Evolutionary conservation across 2,113 vertebrate species (phyloP), one percentile per base, ranked within the genome.

Genomic region (human (Homo sapiens)): DNA sequence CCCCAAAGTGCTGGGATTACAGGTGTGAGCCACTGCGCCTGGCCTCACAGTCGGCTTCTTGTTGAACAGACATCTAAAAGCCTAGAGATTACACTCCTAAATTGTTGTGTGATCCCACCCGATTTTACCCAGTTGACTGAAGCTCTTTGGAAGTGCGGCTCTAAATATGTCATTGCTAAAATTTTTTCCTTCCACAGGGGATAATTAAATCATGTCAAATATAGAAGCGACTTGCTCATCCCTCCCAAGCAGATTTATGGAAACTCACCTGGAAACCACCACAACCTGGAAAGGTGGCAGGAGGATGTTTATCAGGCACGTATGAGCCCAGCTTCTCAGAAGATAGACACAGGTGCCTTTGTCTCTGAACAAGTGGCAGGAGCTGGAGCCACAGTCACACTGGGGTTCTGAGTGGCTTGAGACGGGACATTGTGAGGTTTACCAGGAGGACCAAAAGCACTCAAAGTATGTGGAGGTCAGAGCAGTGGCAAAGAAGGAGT

Each of bases 191-290:
- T 96, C 86, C 89, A 81, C 55, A 16, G 78, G 59, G 90, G 68
- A 90, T 90, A 97, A 95, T 92, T 85, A 97, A 87, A 84, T 50
- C 66, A 85, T 86, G 64, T 76, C 89, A 94, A 93, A 95, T 95
- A 93, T 94, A 95, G 97, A 96, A 90, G n/a, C 48, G 73, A 55
- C 68, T 96, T 89, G 68, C 76, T 96, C 61, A 87, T 93, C 66
- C 55, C 23, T 92, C 70, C 52, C 45, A 50, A 95, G 79, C 66
- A 89, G 83, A 92, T 97, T 89, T 93, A 82, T 25, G 61, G 68
- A 89, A 14, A 83, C 86, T 96, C 55, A 86, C 82, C 95, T 90
- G 83, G 96, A 97, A 70, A 75, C 52, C 72, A n/a, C 40, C 11
- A 13, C 68, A 50, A n/a, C 83, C 2, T 22, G 93, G 82, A 78